Evolutionary conservation across 1,140 invertebrate genomes (phyloP).

Genomic region (Druon quercuslanigerum): DNA sequence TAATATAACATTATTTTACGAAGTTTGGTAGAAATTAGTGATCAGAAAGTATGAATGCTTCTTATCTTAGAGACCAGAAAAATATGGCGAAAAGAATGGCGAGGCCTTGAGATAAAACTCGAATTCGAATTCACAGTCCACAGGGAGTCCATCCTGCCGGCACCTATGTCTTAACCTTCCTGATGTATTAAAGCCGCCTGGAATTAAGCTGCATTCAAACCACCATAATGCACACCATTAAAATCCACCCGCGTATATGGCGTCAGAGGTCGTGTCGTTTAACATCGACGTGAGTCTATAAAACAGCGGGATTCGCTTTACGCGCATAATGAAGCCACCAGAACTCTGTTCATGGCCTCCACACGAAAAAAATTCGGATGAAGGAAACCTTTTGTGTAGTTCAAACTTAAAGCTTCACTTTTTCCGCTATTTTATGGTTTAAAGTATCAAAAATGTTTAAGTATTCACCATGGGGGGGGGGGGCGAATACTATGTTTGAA

Average conservation of each 20-base stretch:
- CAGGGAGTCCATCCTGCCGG: conserved; percentile 57
- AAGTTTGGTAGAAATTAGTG: too few relatives aligned
- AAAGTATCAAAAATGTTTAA: too few relatives aligned
- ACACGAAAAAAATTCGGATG: neutral
- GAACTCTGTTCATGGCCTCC: neutral
- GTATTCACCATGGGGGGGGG: too few relatives aligned
- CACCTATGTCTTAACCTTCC: conserved; percentile 58
- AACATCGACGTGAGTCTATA: conserved; percentile 58
- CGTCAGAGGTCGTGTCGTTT: conserved; percentile 54
- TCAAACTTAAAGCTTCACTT: neutral
- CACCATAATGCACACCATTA: conserved; percentile 52
- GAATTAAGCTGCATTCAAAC: conserved; percentile 50
- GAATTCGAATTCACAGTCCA: conserved; percentile 62
- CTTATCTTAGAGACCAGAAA: neutral
- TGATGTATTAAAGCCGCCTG: conserved; percentile 59
- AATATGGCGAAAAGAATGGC: conserved; percentile 57
- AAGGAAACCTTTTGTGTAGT: neutral
- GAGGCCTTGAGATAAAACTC: conserved; percentile 61
- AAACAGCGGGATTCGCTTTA: conserved; percentile 66
- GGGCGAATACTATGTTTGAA: too few relatives aligned
- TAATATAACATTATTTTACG: too few relatives aligned
- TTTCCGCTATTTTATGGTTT: neutral
- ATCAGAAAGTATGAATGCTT: conserved; percentile 4
- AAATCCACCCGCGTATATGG: conserved; percentile 58
- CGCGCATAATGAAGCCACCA: conserved; percentile 66